These are phyloP conservation scores for Eledone cirrhosa DNA, from an alignment of 2,888 invertebrate species.

Conservation along the genomic window DNA sequence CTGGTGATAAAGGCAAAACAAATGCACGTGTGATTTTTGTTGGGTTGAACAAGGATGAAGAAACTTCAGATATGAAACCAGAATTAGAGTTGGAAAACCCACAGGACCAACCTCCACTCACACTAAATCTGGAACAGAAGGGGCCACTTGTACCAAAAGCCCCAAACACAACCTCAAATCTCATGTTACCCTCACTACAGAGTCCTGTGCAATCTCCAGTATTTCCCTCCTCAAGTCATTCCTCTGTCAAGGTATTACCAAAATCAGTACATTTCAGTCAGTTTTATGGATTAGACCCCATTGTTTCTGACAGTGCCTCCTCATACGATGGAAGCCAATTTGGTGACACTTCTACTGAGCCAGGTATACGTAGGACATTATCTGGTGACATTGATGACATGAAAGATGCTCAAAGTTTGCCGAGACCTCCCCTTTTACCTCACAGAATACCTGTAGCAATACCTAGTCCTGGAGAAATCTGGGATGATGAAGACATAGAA, in stretches of 20 bases:
- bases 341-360: background rate
- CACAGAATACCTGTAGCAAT: constrained; percentile 54
- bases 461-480: constrained; percentile 46
- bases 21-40: background rate
- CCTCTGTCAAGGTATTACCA: too few relatives aligned
- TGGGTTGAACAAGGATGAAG: background rate
- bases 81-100: too few relatives aligned
- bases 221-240: too few relatives aligned
- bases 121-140: too few relatives aligned
- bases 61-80: background rate
- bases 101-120: too few relatives aligned
- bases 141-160: background rate
- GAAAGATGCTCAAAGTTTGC: background rate
- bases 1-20: background rate
- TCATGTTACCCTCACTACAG: background rate
- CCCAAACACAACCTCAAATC: background rate
- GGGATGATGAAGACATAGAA: constrained; percentile 51
- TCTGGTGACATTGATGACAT: background rate
- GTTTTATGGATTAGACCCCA: background rate
- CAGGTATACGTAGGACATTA: too few relatives aligned
- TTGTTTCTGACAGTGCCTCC: too few relatives aligned
- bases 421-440: constrained; percentile 36
- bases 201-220: background rate
- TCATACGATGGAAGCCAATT: background rate
- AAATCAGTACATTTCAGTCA: constrained; percentile 14